Evolutionary conservation across 2,797 vertebrate genomes (phyloP), one percentile per base, ranked within the genome.

Genomic region (Fistularia commersonii): DNA sequence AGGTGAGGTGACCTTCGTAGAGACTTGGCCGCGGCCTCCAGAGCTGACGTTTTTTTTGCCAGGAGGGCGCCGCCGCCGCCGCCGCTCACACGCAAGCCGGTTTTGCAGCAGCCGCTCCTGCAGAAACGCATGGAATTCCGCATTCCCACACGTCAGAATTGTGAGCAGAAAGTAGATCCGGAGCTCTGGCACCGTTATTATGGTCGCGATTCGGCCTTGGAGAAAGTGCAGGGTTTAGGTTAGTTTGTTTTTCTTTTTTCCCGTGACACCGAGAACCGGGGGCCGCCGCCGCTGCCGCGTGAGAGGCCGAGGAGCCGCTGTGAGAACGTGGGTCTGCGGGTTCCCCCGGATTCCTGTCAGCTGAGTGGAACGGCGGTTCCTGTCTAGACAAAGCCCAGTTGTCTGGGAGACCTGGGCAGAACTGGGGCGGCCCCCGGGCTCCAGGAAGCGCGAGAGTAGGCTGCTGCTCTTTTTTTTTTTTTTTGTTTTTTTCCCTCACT

Each of bases 311-410:
- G 54, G 70, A 76, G 69, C 74, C 81, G 75, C 66, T 79, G 75
- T 69, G 73, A 79, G 78, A 75, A 68, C 55, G 74, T 78, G 67
- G 57, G 67, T 45, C 66, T 77, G 71, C 83, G 80, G 78, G 66
- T 84, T 82, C 72, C 59, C 65, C 60, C n/a, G 61, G 83, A 89
- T 88, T 88, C 81, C 78, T 84, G 66, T 80, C 72, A 57, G 54
- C 69, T 88, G 81, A 89, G 83, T 70, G 32, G 65, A 63, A 82
- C 72, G 49, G 75, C 72, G 77, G 70, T 82, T 83, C 76, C 80
- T 77, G 82, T 88, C 85, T 88, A 88, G 85, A 91, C 87, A 79
- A 80, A 82, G 80, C 79, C 75, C 70, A 67, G 80, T 80, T 81
- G 74, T 82, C 79, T 74, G 74, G 75, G 80, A 81, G 72, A 79